Evolutionary conservation across 2,888 invertebrate species (phyloP).

Genomic region (Junonia oenone): DNA sequence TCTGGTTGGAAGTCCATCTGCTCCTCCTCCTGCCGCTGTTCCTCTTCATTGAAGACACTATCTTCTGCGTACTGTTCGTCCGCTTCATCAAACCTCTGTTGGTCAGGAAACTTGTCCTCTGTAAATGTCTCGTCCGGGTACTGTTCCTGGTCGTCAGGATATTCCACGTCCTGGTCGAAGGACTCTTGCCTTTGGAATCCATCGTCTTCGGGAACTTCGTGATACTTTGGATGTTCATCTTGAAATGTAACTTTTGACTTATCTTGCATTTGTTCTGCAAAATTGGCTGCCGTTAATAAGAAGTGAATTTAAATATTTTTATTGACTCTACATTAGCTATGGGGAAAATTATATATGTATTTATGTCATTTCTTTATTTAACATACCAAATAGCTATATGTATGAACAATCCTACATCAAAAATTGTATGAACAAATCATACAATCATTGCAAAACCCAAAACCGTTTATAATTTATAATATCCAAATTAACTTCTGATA

Average conservation of each 20-base stretch:
- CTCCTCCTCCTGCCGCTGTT: constrained; percentile 77
- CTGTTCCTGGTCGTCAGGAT: constrained; percentile 45
- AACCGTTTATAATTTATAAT: too few species aligned
- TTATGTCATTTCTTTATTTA: too few species aligned
- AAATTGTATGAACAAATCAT: too few species aligned
- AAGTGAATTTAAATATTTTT: too few species aligned
- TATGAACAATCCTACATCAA: too few species aligned
- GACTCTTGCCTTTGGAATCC: constrained; percentile 51
- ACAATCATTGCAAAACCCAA: too few species aligned
- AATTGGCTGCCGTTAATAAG: constrained; percentile 10
- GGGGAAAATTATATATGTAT: too few species aligned
- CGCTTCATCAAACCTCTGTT: constrained; percentile 53
- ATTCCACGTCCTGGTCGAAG: constrained; percentile 54
- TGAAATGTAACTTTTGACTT: constrained; percentile 68
- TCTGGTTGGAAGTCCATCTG: constrained; percentile 71
- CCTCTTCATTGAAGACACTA: constrained; percentile 57
- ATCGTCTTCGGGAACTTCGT: constrained; percentile 64
- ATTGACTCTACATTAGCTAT: too few species aligned
- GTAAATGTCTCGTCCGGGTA: constrained; percentile 36
- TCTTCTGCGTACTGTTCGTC: constrained; percentile 67
- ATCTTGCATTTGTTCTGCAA: constrained; percentile 53
- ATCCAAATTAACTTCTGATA: too few species aligned
- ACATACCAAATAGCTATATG: too few species aligned
- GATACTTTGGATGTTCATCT: constrained; percentile 62
- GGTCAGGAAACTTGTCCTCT: constrained; percentile 60